These are phyloP conservation scores for Caenorhabditis wallacei DNA, from an alignment of 2,888 invertebrate genomes.

Conservation along the genomic window DNA sequence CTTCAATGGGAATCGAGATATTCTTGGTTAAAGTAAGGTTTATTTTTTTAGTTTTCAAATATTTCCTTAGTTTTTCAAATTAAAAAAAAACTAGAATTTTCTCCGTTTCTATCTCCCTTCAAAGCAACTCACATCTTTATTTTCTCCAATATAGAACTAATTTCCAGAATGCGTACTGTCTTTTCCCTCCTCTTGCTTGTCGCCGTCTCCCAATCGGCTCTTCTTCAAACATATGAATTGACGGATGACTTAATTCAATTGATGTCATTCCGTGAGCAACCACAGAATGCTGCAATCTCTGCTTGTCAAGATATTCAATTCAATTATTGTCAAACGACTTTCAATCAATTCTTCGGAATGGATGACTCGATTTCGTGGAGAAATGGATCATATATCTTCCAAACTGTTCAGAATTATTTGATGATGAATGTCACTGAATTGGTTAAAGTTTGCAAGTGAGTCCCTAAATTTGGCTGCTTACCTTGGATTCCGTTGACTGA, in stretches of 20 bases:
- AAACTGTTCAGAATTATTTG: constrained; percentile 63
- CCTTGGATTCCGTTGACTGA: too few species aligned
- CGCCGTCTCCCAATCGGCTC: constrained; percentile 6
- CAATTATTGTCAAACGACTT: constrained; percentile 66
- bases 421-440: constrained; percentile 65
- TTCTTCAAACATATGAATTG: constrained; percentile 52
- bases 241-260: constrained; percentile 55
- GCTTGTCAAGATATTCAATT: constrained; percentile 63
- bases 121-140: too few species aligned
- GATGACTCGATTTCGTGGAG: constrained; percentile 61
- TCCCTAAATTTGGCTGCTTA: not conserved
- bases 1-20: too few species aligned
- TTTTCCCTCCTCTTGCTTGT: constrained; percentile 23
- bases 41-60: too few species aligned
- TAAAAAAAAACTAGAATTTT: too few species aligned
- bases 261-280: constrained; percentile 43
- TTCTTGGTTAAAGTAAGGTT: too few species aligned
- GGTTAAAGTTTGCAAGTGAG: constrained; percentile 73
- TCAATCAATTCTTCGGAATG: constrained; percentile 69
- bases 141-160: too few species aligned
- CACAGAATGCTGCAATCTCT: constrained; percentile 50
- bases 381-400: constrained; percentile 66
- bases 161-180: constrained; percentile 40
- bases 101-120: too few species aligned
- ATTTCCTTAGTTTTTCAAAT: too few species aligned